phyloP scores from a whole-genome alignment of 2,113 vertebrate species.

The Pholis gunnellus region DNA sequence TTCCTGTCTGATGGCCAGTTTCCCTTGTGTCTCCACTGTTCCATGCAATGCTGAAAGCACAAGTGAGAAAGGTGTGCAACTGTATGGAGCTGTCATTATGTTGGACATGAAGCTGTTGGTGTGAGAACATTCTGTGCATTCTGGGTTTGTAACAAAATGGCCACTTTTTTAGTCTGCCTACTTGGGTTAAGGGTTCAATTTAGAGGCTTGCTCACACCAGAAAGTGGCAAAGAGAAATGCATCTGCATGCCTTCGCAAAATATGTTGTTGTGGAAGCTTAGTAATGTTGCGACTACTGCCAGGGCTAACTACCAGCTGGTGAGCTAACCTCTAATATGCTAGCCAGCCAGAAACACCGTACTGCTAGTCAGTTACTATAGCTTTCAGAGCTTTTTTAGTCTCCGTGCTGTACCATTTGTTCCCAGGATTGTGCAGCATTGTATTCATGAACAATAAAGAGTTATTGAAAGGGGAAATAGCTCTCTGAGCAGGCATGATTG shows the following conservation, averaged over 20 bases:
- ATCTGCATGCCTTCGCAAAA: neutral
- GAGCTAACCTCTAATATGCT: neutral
- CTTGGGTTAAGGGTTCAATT: neutral
- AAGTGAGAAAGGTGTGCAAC: constrained; percentile 16
- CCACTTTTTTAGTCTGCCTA: neutral
- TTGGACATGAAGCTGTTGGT: neutral
- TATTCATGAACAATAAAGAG: neutral
- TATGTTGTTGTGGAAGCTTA: neutral
- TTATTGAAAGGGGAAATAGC: neutral
- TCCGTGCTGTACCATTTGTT: neutral
- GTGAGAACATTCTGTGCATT: constrained; percentile 4
- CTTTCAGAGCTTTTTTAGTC: neutral
- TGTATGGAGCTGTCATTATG: neutral
- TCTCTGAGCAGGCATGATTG: neutral
- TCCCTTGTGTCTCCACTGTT: constrained; percentile 24
- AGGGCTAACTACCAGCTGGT: neutral
- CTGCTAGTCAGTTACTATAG: neutral
- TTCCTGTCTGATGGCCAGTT: constrained; percentile 35
- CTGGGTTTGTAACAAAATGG: neutral
- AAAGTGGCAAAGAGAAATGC: neutral
- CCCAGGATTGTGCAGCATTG: neutral
- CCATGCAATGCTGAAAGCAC: neutral
- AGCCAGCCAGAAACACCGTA: neutral
- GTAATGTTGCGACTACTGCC: neutral
- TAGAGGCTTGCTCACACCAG: neutral